A percentile compares a stretch with the other conserved stretches of the same genome.
Evolutionary conservation across 2,888 invertebrate species (phyloP).

Genomic region (Craniophora ligustri): DNA sequence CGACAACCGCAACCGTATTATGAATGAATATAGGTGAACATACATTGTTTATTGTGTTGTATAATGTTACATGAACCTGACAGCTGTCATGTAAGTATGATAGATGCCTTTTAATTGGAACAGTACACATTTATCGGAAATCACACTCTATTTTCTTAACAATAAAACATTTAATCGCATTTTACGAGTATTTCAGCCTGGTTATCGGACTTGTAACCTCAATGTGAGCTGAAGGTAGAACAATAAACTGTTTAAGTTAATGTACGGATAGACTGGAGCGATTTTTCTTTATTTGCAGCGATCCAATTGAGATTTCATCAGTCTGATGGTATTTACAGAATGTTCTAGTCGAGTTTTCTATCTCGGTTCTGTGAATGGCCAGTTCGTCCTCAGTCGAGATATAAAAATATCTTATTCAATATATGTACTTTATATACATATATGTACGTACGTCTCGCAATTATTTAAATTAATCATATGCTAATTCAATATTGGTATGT

Average conservation of each 20-base stretch:
- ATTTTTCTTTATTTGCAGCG: too few relatives aligned
- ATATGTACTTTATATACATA: too few relatives aligned
- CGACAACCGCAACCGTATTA: too few relatives aligned
- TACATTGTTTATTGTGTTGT: too few relatives aligned
- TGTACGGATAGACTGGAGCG: background rate
- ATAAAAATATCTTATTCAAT: background rate
- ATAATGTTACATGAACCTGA: too few relatives aligned
- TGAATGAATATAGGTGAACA: too few relatives aligned
- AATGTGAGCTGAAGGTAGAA: slow-evolving; percentile 3
- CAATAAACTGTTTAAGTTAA: background rate
- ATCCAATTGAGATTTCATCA: background rate
- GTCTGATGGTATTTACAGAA: too few relatives aligned
- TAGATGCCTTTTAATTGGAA: background rate
- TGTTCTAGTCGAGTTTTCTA: background rate
- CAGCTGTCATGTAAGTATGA: too few relatives aligned
- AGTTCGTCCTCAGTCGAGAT: too few relatives aligned
- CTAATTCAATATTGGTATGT: slow-evolving; percentile 27
- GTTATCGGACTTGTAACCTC: slow-evolving; percentile 1
- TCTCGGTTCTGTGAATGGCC: background rate
- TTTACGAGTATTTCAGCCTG: background rate
- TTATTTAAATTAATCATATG: background rate
- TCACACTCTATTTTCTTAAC: background rate
- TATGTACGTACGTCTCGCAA: too few relatives aligned
- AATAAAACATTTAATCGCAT: background rate
- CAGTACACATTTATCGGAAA: background rate